Conservation (phyloP, 2,797 vertebrate genomes). For the Platyrinchus mystaceus region DNA sequence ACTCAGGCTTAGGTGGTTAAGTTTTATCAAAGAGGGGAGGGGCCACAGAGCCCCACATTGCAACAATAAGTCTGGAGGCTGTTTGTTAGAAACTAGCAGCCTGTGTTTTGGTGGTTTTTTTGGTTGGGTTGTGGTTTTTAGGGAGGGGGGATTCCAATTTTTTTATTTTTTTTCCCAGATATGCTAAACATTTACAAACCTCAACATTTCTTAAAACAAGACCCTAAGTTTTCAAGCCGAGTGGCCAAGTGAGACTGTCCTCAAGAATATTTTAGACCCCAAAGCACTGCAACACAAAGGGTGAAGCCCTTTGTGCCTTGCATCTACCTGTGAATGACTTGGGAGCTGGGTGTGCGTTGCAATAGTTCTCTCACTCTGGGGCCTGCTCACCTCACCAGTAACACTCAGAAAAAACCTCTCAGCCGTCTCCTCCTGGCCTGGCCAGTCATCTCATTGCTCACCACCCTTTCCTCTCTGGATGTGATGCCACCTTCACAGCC, state of each 20-base stretch:
- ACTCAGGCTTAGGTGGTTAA: constrained; percentile 5
- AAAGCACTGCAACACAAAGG: background rate
- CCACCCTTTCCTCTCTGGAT: background rate
- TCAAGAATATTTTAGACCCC: background rate
- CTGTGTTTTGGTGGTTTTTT: background rate
- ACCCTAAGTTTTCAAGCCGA: background rate
- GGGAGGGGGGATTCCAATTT: background rate
- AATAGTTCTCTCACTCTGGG: background rate
- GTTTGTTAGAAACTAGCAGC: background rate
- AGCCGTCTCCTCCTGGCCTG: background rate
- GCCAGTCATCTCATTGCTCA: background rate
- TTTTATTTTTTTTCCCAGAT: background rate
- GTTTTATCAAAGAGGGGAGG: background rate
- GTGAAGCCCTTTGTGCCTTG: background rate
- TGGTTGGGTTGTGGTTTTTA: background rate
- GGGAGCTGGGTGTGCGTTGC: fast-evolving
- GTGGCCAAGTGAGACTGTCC: background rate
- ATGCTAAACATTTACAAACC: background rate
- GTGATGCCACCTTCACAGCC: background rate
- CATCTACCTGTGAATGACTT: fast-evolving
- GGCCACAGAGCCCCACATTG: background rate
- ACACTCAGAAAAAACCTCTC: background rate
- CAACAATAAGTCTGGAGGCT: background rate
- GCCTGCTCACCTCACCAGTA: background rate
- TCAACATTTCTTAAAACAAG: background rate